phyloP scores from a whole-genome alignment of 2,888 invertebrate genomes.

The Vesta saturnalis region DNA sequence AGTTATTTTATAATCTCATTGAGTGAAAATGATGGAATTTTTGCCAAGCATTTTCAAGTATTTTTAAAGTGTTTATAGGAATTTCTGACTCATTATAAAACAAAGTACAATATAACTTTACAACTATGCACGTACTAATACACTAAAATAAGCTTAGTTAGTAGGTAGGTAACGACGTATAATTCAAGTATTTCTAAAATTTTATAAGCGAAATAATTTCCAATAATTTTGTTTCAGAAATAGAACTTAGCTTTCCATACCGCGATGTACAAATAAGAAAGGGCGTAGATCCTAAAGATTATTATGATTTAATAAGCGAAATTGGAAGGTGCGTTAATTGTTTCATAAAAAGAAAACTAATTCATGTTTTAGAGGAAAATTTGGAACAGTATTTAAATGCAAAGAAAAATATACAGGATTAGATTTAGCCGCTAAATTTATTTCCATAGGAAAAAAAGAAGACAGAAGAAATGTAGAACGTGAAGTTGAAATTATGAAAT shows the following conservation, averaged over 20 bases:
- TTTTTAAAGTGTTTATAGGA: too few species aligned
- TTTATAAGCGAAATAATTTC: too few species aligned
- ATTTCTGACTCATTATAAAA: too few species aligned
- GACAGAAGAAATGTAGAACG: constrained; percentile 92
- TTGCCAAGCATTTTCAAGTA: too few species aligned
- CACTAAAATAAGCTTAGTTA: too few species aligned
- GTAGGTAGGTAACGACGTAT: too few species aligned
- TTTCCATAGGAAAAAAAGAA: constrained; percentile 84
- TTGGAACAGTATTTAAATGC: constrained; percentile 95
- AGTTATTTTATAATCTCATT: too few species aligned
- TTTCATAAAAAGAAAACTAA: constrained; percentile 8
- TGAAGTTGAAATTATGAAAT: constrained; percentile 96
- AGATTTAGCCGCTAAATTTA: constrained; percentile 92
- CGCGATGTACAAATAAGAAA: constrained; percentile 87
- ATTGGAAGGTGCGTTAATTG: constrained; percentile 97
- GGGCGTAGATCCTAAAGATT: constrained; percentile 85
- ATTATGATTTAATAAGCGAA: constrained; percentile 88
- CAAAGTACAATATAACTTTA: too few species aligned
- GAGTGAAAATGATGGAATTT: too few species aligned
- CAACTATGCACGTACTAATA: too few species aligned
- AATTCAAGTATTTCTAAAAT: too few species aligned
- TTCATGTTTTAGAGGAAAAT: constrained; percentile 86
- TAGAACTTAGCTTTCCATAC: constrained; percentile 88
- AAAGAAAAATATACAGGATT: constrained; percentile 83
- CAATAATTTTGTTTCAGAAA: constrained; percentile 66